A percentile compares a stretch with the other conserved stretches of the same genome.
These are phyloP conservation scores for Helicorthomorpha holstii DNA, from an alignment of 1,140 invertebrate species.

Conservation along the genomic window DNA sequence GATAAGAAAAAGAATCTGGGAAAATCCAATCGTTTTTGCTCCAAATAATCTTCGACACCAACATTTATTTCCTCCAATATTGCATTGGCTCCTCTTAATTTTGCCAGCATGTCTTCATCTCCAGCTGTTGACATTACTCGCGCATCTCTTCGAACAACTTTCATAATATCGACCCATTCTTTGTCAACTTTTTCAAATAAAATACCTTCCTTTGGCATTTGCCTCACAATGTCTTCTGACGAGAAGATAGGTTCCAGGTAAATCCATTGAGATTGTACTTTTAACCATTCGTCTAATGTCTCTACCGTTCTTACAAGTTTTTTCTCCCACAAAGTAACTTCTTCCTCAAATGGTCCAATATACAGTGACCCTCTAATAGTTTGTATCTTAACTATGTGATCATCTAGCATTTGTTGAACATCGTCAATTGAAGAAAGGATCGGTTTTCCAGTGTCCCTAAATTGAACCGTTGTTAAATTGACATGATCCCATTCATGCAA, in stretches of 20 bases:
- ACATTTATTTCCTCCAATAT: conserved; percentile 65
- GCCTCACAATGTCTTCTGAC: conserved; percentile 77
- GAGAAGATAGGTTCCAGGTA: conserved; percentile 85
- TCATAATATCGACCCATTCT: conserved; percentile 66
- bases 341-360: conserved; percentile 64
- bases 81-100: conserved; percentile 48
- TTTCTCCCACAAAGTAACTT: conserved; percentile 49
- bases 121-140: conserved; percentile 47
- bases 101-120: conserved; percentile 50
- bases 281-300: conserved; percentile 74
- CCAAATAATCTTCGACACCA: conserved; percentile 75
- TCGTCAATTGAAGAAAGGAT: conserved; percentile 69
- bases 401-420: conserved; percentile 66
- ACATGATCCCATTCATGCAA: conserved; percentile 65
- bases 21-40: conserved; percentile 80
- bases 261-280: conserved; percentile 66
- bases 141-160: conserved; percentile 46
- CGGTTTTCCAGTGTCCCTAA: conserved; percentile 58
- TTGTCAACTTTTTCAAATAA: conserved; percentile 55
- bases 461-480: conserved; percentile 46
- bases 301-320: conserved; percentile 55
- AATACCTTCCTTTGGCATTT: conserved; percentile 78
- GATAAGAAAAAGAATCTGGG: conserved; percentile 88
- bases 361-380: conserved; percentile 80
- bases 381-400: conserved; percentile 74